phyloP scores from a whole-genome alignment of 1,140 invertebrate genomes.

The Scaptodrosophila lebanonensis region DNA sequence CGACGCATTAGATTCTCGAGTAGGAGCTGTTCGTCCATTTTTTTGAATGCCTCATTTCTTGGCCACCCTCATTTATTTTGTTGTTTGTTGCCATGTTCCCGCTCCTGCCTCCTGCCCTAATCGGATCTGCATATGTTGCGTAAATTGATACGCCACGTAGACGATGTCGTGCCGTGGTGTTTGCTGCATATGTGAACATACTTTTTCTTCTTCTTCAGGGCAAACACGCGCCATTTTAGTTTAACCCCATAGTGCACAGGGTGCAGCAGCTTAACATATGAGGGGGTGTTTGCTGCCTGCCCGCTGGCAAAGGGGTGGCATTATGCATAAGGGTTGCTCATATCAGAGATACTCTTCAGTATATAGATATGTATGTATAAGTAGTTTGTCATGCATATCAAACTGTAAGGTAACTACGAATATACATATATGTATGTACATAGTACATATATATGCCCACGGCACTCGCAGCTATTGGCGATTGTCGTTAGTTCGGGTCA shows the following conservation, averaged over 20 bases:
- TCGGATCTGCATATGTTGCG: conserved; percentile 68
- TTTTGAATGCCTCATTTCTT: conserved; percentile 15
- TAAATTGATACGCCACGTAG: conserved; percentile 60
- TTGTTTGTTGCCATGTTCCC: conserved; percentile 8
- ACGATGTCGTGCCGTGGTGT: conserved; percentile 3
- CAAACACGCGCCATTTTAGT: conserved; percentile 61
- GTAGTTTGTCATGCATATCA: conserved; percentile 42
- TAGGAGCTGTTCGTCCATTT: conserved; percentile 30
- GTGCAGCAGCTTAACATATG: conserved; percentile 21
- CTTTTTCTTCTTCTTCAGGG: conserved; percentile 19
- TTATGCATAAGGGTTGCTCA: conserved; percentile 63
- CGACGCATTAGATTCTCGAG: conserved; percentile 29
- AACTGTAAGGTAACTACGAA: conserved; percentile 1
- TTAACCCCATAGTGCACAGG: conserved; percentile 53
- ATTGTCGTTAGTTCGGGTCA: conserved; percentile 29
- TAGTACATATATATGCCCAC: too few relatives aligned
- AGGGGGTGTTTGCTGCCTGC: conserved; percentile 49
- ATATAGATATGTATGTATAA: conserved; percentile 5
- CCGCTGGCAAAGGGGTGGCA: conserved; percentile 55
- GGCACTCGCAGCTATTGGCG: conserved; percentile 30
- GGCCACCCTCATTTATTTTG: conserved; percentile 27
- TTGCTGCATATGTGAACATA: conserved; percentile 21
- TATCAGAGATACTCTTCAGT: conserved; percentile 1
- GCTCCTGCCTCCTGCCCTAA: conserved; percentile 31
- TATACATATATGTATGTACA: too few relatives aligned